phyloP scores from a whole-genome alignment of 2,888 invertebrate genomes.

The Oxyteleia sp. region DNA sequence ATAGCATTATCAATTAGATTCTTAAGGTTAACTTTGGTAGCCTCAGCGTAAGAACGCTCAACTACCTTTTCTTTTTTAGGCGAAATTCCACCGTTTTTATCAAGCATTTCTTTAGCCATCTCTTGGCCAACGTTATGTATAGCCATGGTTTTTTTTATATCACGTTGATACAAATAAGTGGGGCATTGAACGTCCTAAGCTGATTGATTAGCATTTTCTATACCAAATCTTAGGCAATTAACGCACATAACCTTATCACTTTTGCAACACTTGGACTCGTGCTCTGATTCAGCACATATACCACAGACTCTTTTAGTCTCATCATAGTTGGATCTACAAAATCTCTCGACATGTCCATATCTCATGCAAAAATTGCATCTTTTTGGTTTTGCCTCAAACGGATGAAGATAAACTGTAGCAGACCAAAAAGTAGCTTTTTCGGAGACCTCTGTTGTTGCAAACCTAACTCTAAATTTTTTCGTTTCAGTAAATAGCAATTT shows the following conservation, averaged over 20 bases:
- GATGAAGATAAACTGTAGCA: neutral
- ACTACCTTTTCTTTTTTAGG: slow-evolving; percentile 1
- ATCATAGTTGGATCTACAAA: neutral
- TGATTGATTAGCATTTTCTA: neutral
- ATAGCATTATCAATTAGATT: no score
- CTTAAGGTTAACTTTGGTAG: neutral
- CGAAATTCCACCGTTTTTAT: slow-evolving; percentile 16
- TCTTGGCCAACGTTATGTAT: slow-evolving; percentile 7
- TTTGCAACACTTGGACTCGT: neutral
- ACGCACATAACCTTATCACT: neutral
- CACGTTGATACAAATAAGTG: neutral
- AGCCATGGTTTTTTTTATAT: slow-evolving; percentile 21
- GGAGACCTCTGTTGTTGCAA: slow-evolving; percentile 2
- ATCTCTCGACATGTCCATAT: slow-evolving; percentile 8
- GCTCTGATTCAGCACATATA: neutral
- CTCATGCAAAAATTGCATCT: slow-evolving; percentile 3
- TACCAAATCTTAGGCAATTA: neutral
- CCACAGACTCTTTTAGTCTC: neutral
- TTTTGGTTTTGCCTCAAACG: neutral
- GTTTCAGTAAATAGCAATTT: neutral
- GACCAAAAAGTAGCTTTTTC: neutral
- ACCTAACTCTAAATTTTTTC: slow-evolving; percentile 11
- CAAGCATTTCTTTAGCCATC: neutral
- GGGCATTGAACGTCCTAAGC: slow-evolving; percentile 6
- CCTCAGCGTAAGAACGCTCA: slow-evolving; percentile 11